These are phyloP conservation scores for Gobio occitaniae DNA, from an alignment of 2,797 vertebrate species.

Conservation along the genomic window DNA sequence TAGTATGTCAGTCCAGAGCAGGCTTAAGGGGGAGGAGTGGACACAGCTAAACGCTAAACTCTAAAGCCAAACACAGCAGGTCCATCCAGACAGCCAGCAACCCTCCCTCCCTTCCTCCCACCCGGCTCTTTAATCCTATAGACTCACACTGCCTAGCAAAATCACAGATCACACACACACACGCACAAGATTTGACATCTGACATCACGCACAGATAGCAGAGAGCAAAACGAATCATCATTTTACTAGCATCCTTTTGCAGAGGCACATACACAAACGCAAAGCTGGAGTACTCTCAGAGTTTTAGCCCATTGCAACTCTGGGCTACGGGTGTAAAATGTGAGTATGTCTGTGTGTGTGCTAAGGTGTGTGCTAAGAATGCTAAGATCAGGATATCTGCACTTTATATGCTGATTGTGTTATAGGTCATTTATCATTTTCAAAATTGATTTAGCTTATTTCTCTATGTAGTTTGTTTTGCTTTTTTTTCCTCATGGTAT, in stretches of 20 bases:
- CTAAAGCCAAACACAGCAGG: constrained; percentile 51
- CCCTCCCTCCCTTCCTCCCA: constrained; percentile 34
- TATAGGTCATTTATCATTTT: neutral
- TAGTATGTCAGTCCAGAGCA: constrained; percentile 28
- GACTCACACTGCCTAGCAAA: constrained; percentile 39
- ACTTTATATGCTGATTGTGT: neutral
- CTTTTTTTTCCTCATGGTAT: neutral
- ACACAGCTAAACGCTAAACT: constrained; percentile 51
- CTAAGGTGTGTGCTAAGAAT: constrained; percentile 14
- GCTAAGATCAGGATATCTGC: neutral
- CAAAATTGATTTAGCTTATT: neutral
- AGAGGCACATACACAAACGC: constrained; percentile 2
- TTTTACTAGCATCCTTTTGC: constrained; percentile 27
- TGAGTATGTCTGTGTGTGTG: constrained; percentile 39
- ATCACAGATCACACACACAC: constrained; percentile 48
- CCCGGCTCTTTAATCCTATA: constrained; percentile 50
- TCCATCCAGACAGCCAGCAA: constrained; percentile 31
- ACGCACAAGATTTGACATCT: constrained; percentile 37
- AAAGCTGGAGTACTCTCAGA: constrained; percentile 43
- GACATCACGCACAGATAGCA: constrained; percentile 13
- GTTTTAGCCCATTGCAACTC: constrained; percentile 48
- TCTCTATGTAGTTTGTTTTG: neutral
- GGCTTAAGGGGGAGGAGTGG: constrained; percentile 55
- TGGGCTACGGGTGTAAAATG: constrained; percentile 55
- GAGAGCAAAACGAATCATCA: constrained; percentile 15